Evolutionary conservation across 2,888 invertebrate genomes (phyloP), one percentile per base, ranked within the genome.

Genomic region (Stictocephala bisonia): DNA sequence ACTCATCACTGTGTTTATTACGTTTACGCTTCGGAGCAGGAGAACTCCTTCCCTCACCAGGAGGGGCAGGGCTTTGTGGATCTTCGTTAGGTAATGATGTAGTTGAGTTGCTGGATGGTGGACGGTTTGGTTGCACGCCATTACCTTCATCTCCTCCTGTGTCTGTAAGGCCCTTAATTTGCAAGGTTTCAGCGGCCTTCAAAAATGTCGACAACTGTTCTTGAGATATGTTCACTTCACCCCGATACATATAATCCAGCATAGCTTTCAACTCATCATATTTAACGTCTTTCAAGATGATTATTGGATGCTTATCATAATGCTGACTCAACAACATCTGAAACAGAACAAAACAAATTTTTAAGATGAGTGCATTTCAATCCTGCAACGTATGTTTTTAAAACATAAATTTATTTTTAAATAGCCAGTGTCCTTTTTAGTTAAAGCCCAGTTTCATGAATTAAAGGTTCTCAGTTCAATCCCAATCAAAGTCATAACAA

Each of bases 161-260:
- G 35, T 95, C 95, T 40, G 94, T 94, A 80, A 95, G 88, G 77
- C 95, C 96, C 85, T 95, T 95, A 77, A 96, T 95, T 88, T 95
- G 94, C 82, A 96, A 86, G 68, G 94, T 93, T 86, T 96, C 95
- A 0, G 96, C 96, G 48, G 96, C 94, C 84, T 95, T 95, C 71
- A 96, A 85, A 81, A 96, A 86, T 26, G 94, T 93, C 56, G 93
- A 93, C 83, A 96, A 86, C 85, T 96, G 95, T 86, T 95, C 95
- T 86, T 96, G 95, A 79, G 94, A 93, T 85, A 96, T 94, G 86
- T 95, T 95, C 71, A 95, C 95, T 87, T 95, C 95, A 76, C 96
- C 96, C 79, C 94, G 89, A 84, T 96, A 96, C 95, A 96, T 95
- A 82, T 95, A 96, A 85, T 95, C 94, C 91, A 95, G 93, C 92